These are phyloP conservation scores for Epirrhoe tristata DNA, from an alignment of 2,888 invertebrate genomes.

Conservation along the genomic window DNA sequence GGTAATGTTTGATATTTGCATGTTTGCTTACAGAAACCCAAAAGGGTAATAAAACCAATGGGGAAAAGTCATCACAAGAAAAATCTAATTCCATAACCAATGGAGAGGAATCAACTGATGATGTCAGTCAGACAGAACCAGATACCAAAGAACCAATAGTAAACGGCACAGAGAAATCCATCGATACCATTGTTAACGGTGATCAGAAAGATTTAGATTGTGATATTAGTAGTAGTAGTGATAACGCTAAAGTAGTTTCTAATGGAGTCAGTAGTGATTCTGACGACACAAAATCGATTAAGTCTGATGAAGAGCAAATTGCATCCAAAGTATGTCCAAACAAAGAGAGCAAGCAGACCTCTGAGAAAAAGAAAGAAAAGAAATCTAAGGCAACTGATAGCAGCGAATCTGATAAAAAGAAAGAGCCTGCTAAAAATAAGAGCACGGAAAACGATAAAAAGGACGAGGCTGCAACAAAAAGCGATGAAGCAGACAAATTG, in stretches of 20 bases:
- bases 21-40: slow-evolving; percentile 64
- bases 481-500: slow-evolving; percentile 59
- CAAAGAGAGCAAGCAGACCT: slow-evolving; percentile 62
- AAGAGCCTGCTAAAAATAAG: slow-evolving; percentile 57
- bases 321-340: slow-evolving; percentile 56
- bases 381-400: slow-evolving; percentile 66
- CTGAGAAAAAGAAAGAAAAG: slow-evolving; percentile 74
- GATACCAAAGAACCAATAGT: slow-evolving; percentile 79
- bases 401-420: slow-evolving; percentile 66
- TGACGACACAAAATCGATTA: slow-evolving; percentile 72
- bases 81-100: slow-evolving; percentile 64
- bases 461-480: slow-evolving; percentile 54
- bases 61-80: slow-evolving; percentile 65
- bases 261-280: slow-evolving; percentile 78
- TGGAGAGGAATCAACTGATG: slow-evolving; percentile 66
- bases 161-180: slow-evolving; percentile 71
- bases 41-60: slow-evolving; percentile 62
- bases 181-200: slow-evolving; percentile 71
- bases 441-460: slow-evolving; percentile 59
- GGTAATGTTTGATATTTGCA: background rate
- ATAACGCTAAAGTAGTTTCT: slow-evolving; percentile 80
- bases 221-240: slow-evolving; percentile 84
- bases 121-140: slow-evolving; percentile 66
- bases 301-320: slow-evolving; percentile 69
- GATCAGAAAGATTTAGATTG: slow-evolving; percentile 77